Conservation (phyloP, 2,797 vertebrate genomes). For the Notolabrus celidotus region DNA sequence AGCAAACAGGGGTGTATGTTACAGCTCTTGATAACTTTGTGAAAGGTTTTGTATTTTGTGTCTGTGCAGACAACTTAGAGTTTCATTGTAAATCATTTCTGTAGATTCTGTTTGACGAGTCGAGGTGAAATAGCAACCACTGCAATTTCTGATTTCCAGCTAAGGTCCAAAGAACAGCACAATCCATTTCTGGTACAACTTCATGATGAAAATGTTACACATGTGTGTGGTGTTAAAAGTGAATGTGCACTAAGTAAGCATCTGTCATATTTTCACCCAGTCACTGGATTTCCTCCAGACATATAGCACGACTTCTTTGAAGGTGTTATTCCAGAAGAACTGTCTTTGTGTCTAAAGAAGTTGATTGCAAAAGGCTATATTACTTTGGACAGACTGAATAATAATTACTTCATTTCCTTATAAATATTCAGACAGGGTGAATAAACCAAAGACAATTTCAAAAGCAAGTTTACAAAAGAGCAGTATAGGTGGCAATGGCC, state of each 20-base stretch:
- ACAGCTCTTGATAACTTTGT: not conserved
- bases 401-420: conserved; percentile 18
- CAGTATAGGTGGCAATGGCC: conserved; percentile 40
- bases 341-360: conserved; percentile 29
- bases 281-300: conserved; percentile 30
- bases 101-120: conserved; percentile 40
- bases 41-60: conserved; percentile 19
- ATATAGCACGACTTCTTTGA: conserved; percentile 42
- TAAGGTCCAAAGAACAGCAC: not conserved
- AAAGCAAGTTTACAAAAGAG: conserved; percentile 25
- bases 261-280: conserved; percentile 20
- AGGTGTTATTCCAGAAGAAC: conserved; percentile 31
- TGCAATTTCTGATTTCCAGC: not conserved
- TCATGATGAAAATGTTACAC: not conserved
- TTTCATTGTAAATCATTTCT: conserved; percentile 28
- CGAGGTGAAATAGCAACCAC: conserved; percentile 11
- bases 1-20: no score
- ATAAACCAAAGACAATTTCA: conserved; percentile 33
- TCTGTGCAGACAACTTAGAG: conserved; percentile 38
- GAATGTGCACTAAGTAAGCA: conserved; percentile 12
- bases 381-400: conserved; percentile 21
- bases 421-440: conserved; percentile 24
- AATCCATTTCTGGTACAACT: conserved; percentile 8
- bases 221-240: conserved; percentile 16
- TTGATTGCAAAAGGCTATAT: conserved; percentile 14